Percentiles rank a stretch among this genome's conserved stretches.
Conservation (phyloP, 1,140 invertebrate genomes). For the Eciton burchellii region DNA sequence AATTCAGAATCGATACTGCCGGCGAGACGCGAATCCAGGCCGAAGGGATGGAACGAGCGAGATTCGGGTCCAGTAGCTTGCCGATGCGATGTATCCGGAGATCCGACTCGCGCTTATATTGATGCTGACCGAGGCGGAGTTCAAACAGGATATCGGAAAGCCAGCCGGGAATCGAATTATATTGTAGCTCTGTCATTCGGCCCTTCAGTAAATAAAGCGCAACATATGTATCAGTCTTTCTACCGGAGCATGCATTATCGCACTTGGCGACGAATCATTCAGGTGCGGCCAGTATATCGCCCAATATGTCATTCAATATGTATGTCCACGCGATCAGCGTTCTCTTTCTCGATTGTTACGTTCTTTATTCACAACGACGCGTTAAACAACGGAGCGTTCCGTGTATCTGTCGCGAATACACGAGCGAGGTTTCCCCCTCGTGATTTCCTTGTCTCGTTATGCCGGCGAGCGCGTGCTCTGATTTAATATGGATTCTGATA, state of each 20-base stretch:
- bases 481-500: no score
- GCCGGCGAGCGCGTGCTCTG: no score
- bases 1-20: slow-evolving; percentile 46
- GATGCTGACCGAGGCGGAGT: slow-evolving; percentile 5
- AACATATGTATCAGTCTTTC: neutral
- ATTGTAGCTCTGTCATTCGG: neutral
- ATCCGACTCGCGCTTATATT: slow-evolving; percentile 21
- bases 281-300: neutral
- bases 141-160: neutral
- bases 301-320: neutral
- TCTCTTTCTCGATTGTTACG: neutral
- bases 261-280: neutral
- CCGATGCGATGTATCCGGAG: slow-evolving; percentile 27
- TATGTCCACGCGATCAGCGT: neutral
- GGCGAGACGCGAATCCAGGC: neutral
- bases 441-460: no score
- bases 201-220: slow-evolving; percentile 36
- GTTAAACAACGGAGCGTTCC: neutral
- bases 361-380: neutral
- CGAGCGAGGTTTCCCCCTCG: no score
- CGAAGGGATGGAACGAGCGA: no score
- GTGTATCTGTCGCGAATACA: no score
- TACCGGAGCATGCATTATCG: neutral
- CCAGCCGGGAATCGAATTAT: slow-evolving; percentile 2
- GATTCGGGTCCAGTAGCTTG: slow-evolving; percentile 2